Base-by-base conservation (phyloP, 2,888 invertebrate genomes). In the Sycophila texana region DNA sequence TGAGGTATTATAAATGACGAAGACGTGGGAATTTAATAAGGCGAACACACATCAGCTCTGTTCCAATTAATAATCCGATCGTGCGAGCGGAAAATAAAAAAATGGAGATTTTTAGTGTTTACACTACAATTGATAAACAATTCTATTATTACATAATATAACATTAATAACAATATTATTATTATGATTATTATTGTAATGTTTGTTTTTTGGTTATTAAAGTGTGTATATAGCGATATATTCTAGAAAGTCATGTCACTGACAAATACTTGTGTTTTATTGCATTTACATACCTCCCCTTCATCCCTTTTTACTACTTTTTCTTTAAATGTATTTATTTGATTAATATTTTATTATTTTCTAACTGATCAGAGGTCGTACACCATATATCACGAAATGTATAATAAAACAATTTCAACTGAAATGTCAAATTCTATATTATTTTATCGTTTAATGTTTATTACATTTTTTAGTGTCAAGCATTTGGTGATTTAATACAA, bases 151-250 rank as follows among this genome's bases (percentile, higher is more conserved):
- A 86, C 55, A 73, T 68, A 68, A 73, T 81, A 73, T 79, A 79
- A 65, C 74, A 68, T 73, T 73, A 81, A 78, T 78, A 81, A 78
- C 74, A 72, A 81, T 77, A 88, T 88, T 87, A 67, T 74, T 81
- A 77, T 77, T 77, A 75, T 76, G 68, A 81, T 81, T 78, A 81
- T 77, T 81, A 81, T 87, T 89, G 88, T 89, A 89, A 88, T 88
- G 88, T 89, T 89, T 89, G 89, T 89, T 89, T 89, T 84, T 90
- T 88, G 86, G 87, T 89, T 90, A 90, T 90, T 90, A 90, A 90
- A 90, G 89, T 90, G 89, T 90, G 89, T 90, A 90, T 90, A 90
- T 90, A 90, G 89, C 86, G 89, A 89, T 88, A 89, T 74, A 81
- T 74, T 78, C 72, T 77, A 77, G 77, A 71, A 65, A 22, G 66